These are phyloP conservation scores for Neopelma chrysocephalum DNA, from an alignment of 2,797 vertebrate species.

Conservation along the genomic window DNA sequence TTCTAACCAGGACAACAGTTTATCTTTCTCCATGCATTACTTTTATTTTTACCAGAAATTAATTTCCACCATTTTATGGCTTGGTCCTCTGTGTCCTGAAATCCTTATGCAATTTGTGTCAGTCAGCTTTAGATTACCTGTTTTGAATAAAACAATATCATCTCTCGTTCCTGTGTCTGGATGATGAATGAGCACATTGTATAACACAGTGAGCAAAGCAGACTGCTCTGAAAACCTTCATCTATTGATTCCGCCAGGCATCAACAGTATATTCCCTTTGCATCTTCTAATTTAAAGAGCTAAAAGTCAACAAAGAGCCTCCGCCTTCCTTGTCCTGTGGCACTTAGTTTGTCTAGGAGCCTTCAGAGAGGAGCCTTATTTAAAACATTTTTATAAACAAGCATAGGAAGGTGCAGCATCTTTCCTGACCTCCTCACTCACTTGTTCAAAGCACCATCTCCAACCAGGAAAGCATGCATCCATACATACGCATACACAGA, in stretches of 20 bases:
- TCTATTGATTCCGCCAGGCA: neutral
- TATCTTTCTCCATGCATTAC: neutral
- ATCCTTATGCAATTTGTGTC: neutral
- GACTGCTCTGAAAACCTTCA: neutral
- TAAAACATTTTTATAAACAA: neutral
- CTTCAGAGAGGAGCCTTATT: neutral
- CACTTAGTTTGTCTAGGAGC: neutral
- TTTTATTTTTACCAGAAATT: neutral
- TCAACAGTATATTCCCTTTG: neutral
- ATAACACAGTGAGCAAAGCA: neutral
- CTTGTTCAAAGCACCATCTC: neutral
- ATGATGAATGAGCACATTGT: neutral
- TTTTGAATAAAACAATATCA: neutral
- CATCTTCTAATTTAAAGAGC: neutral
- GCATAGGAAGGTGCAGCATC: neutral
- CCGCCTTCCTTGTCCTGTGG: neutral
- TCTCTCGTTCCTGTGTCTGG: neutral
- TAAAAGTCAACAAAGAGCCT: neutral
- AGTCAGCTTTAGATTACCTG: neutral
- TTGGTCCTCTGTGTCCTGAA: neutral
- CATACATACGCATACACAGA: accelerated
- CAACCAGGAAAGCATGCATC: neutral
- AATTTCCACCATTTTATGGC: neutral
- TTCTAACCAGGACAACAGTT: too few species aligned
- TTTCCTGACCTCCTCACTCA: neutral